Evolutionary conservation across 2,113 vertebrate species (phyloP).

Genomic region (Arizona elegans): DNA sequence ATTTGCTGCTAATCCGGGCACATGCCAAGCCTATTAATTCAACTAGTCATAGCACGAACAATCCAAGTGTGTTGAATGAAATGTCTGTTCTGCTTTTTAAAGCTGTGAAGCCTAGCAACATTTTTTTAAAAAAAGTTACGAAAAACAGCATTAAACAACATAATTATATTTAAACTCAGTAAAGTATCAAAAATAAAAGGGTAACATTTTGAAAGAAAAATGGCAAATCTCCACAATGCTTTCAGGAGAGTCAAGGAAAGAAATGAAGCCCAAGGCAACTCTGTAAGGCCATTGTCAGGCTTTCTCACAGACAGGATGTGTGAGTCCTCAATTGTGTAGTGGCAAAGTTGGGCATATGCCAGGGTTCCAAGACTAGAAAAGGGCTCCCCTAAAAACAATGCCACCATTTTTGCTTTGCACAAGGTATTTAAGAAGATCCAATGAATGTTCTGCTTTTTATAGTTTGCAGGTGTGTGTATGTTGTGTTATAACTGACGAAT

Average conservation of each 20-base stretch:
- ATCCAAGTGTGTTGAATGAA: neutral
- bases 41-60: neutral
- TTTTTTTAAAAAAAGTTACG: neutral
- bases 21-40: neutral
- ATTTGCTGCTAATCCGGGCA: neutral
- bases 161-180: neutral
- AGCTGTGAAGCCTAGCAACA: neutral
- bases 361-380: too few species aligned
- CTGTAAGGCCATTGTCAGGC: neutral
- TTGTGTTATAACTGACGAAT: neutral
- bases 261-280: neutral
- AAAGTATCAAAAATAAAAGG: neutral
- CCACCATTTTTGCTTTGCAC: neutral
- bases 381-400: neutral
- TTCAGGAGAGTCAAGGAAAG: neutral
- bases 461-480: neutral
- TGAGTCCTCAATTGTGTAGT: too few species aligned
- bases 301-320: neutral
- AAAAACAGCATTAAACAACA: neutral
- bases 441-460: neutral
- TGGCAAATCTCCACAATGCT: neutral
- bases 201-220: neutral
- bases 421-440: neutral
- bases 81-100: neutral
- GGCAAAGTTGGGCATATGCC: neutral